phyloP scores from a whole-genome alignment of 2,797 vertebrate species.

The Chaenodraco wilsoni region DNA sequence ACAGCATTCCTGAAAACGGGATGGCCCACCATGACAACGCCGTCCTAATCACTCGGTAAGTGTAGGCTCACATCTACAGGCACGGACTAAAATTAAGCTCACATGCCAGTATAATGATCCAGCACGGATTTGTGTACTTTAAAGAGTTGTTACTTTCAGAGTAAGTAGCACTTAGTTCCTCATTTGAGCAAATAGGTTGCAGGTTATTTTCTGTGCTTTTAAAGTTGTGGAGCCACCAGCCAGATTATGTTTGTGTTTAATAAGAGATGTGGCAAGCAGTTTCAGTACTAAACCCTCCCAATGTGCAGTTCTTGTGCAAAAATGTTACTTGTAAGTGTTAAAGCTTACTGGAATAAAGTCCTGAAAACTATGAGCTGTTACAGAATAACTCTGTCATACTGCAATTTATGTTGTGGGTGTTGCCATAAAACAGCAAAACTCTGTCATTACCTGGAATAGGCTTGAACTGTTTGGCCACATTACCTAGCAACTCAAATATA shows the following conservation, averaged over 20 bases:
- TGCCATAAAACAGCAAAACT: conserved; percentile 67
- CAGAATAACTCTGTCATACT: conserved; percentile 53
- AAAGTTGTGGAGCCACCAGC: conserved; percentile 8
- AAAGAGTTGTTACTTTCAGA: conserved; percentile 17
- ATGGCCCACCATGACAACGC: conserved; percentile 99
- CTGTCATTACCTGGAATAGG: conserved; percentile 75
- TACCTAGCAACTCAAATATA: conserved; percentile 65
- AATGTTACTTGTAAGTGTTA: conserved; percentile 27
- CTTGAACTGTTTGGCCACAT: conserved; percentile 66
- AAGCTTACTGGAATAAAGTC: conserved; percentile 40
- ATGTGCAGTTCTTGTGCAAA: conserved; percentile 20
- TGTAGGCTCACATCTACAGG: not conserved
- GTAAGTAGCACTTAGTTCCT: conserved; percentile 31
- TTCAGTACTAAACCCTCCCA: not conserved
- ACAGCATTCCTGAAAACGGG: conserved; percentile 98
- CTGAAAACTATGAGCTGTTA: conserved; percentile 50
- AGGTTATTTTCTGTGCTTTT: conserved; percentile 38
- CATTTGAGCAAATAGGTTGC: conserved; percentile 47
- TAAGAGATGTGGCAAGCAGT: conserved; percentile 5
- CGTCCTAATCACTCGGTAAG: conserved; percentile 98
- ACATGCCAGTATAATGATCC: not conserved
- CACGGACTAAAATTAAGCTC: conserved; percentile 2
- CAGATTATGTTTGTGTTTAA: conserved; percentile 6
- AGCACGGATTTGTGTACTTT: not conserved
- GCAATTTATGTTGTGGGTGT: conserved; percentile 66